Evolutionary conservation across 35 echinoderm and acorn worm genomes (phyloP).

Genomic region (Eucidaris tribuloides): DNA sequence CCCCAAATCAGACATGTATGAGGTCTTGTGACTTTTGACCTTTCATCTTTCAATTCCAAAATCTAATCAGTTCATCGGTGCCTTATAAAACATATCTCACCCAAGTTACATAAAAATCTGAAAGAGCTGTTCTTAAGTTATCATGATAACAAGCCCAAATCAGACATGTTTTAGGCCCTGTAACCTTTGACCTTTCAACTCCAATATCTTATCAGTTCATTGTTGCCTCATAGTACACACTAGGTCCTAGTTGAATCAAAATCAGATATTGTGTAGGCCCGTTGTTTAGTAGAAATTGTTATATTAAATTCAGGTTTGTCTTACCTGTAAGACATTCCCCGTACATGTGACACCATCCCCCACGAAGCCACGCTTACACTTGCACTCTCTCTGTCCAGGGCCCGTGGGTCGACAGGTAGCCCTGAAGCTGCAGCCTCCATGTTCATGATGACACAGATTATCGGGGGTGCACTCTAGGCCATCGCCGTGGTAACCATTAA

Average conservation of each 20-base stretch:
- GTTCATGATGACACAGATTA: not conserved
- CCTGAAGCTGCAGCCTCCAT: not conserved
- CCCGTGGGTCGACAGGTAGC: not conserved
- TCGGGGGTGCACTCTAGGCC: not conserved
- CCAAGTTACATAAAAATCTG: too few species aligned
- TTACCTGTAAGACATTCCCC: not conserved
- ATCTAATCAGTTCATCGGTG: too few species aligned
- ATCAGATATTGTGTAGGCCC: not conserved
- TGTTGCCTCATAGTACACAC: not conserved
- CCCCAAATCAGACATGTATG: too few species aligned
- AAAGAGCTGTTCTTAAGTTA: too few species aligned
- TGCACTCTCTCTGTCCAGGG: not conserved
- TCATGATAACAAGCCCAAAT: not conserved
- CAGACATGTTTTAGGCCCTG: not conserved
- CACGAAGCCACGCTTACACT: not conserved
- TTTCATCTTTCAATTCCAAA: too few species aligned
- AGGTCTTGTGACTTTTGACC: too few species aligned
- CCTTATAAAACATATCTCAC: too few species aligned
- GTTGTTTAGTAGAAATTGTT: not conserved
- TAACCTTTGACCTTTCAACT: not conserved
- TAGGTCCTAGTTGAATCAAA: not conserved
- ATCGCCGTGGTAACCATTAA: conserved; percentile 14
- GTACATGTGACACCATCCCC: not conserved
- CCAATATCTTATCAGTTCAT: not conserved
- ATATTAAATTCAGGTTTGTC: not conserved